phyloP scores from a whole-genome alignment of 64 coral and sea anemone species.

The Porites lutea region DNA sequence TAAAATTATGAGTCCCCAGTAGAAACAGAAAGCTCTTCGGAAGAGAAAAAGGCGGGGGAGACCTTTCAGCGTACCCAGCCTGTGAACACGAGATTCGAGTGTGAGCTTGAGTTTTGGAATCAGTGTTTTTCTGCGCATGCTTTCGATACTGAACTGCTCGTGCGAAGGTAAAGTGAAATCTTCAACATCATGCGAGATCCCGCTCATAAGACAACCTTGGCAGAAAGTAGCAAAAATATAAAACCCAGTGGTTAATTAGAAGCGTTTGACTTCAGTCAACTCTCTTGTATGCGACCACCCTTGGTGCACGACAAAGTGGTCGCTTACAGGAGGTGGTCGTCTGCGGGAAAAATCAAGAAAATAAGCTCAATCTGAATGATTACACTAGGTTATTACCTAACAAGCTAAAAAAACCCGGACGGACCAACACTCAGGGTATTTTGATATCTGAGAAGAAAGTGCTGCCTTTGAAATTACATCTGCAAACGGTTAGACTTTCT shows the following conservation, averaged over 20 bases:
- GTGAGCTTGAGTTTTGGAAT: not conserved
- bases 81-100: slow-evolving; percentile 55
- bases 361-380: no score
- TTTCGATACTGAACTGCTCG: not conserved
- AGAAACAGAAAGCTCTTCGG: slow-evolving; percentile 80
- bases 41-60: slow-evolving; percentile 80
- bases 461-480: no score
- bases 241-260: not conserved
- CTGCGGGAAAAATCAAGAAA: no score
- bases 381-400: no score
- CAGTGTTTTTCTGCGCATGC: slow-evolving; percentile 31
- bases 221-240: not conserved
- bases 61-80: slow-evolving; percentile 65
- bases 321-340: no score
- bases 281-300: no score
- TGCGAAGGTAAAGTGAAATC: not conserved
- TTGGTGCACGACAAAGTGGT: no score
- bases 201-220: slow-evolving; percentile 4
- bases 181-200: not conserved
- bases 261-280: no score
- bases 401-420: no score
- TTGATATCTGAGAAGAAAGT: no score
- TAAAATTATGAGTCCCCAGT: slow-evolving; percentile 75
- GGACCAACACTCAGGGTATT: no score
- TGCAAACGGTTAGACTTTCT: no score